Conservation (phyloP, 2,113 vertebrate genomes). For the Chloropsis hardwickii region DNA sequence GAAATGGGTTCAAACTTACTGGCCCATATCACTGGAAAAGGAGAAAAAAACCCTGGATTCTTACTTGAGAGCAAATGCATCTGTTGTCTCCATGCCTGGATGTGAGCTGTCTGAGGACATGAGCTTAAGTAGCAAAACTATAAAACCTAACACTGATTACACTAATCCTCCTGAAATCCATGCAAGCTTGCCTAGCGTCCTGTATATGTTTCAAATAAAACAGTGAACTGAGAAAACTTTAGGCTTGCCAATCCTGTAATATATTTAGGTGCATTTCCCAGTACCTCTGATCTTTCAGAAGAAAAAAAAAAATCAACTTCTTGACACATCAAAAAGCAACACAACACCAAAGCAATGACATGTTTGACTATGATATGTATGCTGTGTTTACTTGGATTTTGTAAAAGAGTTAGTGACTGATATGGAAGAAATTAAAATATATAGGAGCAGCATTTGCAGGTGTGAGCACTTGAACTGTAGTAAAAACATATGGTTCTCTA, state of each 20-base stretch:
- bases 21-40: background rate
- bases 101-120: background rate
- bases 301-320: background rate
- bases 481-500: background rate
- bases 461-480: background rate
- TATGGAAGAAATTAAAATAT: background rate
- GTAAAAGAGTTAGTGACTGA: background rate
- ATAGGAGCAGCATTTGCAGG: background rate
- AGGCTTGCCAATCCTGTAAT: background rate
- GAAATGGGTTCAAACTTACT: background rate
- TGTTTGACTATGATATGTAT: background rate
- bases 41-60: background rate
- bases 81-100: background rate
- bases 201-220: conserved; percentile 9
- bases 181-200: background rate
- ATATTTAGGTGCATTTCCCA: background rate
- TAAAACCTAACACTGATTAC: conserved; percentile 18
- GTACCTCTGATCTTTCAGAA: conserved; percentile 14
- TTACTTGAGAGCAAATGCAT: background rate
- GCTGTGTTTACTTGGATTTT: background rate
- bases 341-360: background rate
- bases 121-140: conserved; percentile 13
- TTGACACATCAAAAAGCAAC: background rate
- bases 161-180: conserved; percentile 37
- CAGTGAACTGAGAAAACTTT: conserved; percentile 7